phyloP scores from a whole-genome alignment of 2,113 vertebrate species.

The Tachysurus vachellii region DNA sequence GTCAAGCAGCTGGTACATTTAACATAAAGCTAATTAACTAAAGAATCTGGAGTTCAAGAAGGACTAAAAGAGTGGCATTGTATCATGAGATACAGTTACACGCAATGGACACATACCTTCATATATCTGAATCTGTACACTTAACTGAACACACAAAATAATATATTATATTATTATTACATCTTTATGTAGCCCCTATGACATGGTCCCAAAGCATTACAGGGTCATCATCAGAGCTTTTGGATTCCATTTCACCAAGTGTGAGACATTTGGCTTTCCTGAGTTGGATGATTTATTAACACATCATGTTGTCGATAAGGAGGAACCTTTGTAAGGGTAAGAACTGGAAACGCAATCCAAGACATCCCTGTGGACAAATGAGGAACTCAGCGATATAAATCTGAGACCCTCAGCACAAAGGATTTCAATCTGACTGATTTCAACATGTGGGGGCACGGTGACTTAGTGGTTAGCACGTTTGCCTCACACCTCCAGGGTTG shows the following conservation, averaged over 20 bases:
- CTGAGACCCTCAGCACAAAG: background rate
- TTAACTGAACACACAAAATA: no score
- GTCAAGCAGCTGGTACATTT: background rate
- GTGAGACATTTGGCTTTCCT: background rate
- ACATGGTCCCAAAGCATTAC: background rate
- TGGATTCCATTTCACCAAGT: background rate
- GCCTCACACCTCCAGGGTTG: no score
- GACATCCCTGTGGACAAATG: slow-evolving; percentile 1
- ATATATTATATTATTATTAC: background rate
- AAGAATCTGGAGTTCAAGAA: background rate
- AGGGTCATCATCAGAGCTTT: background rate
- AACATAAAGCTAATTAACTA: background rate
- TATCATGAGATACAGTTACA: background rate
- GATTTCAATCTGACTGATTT: no score
- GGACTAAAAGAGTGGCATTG: background rate
- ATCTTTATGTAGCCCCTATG: background rate
- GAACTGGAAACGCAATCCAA: background rate
- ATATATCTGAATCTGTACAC: background rate
- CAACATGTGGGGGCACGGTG: no score
- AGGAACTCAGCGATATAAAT: background rate
- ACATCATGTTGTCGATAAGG: background rate
- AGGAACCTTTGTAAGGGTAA: background rate
- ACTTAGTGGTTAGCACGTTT: no score
- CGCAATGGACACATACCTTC: background rate
- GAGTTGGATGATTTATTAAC: slow-evolving; percentile 6